Conservation (phyloP, 2,797 vertebrate genomes). For the Nasua narica region DNA sequence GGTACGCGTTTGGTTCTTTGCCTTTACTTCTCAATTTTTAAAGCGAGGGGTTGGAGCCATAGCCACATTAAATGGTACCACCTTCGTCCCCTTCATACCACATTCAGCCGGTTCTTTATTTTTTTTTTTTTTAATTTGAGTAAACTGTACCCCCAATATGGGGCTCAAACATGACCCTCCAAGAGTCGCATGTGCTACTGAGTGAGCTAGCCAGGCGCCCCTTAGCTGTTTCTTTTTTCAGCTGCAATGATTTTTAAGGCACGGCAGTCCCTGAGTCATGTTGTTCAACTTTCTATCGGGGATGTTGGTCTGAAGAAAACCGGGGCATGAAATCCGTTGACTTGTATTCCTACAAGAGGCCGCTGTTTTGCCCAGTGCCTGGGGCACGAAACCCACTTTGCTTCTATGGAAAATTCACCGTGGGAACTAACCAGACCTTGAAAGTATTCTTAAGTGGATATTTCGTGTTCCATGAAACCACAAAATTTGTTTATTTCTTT, state of each 20-base stretch:
- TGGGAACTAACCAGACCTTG: slow-evolving; percentile 6
- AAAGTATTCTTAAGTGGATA: slow-evolving; percentile 36
- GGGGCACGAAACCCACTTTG: background rate
- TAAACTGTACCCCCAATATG: background rate
- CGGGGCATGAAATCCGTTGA: background rate
- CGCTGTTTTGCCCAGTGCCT: background rate
- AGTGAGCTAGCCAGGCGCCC: background rate
- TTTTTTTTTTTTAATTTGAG: background rate
- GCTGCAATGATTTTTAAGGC: background rate
- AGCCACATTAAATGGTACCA: background rate
- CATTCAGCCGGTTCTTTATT: background rate
- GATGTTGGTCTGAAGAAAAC: background rate
- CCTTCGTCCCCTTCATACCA: background rate
- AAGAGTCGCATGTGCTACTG: background rate
- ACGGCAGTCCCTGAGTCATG: background rate
- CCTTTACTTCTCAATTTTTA: slow-evolving; percentile 18
- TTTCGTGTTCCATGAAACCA: background rate
- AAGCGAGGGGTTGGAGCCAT: slow-evolving; percentile 19
- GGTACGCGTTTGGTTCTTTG: background rate
- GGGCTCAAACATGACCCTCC: background rate
- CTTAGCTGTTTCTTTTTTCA: background rate
- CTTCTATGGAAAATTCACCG: background rate
- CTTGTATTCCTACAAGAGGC: background rate
- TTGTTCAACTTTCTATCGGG: background rate
- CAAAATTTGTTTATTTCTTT: slow-evolving; percentile 14